A percentile compares a stretch with the other conserved stretches of the same genome.
Conservation (phyloP, 2,797 vertebrate genomes). For the Hypotaenidia okinawae region DNA sequence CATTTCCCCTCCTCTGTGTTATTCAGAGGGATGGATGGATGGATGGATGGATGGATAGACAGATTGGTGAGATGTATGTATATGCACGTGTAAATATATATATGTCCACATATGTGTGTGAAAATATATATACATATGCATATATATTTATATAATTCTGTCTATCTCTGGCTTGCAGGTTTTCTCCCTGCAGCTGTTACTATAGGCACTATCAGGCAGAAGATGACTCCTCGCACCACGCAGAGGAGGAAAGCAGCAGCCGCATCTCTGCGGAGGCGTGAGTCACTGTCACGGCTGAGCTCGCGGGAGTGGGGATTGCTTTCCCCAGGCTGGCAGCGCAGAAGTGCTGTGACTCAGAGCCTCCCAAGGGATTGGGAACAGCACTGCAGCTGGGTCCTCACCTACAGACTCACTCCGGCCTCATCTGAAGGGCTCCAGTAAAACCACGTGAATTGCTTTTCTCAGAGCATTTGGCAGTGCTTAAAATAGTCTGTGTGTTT, state of each 20-base stretch:
- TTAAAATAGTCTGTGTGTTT: background rate
- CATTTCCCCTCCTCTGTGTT: background rate
- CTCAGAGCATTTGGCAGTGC: background rate
- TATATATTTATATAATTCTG: too few relatives aligned
- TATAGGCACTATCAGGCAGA: background rate
- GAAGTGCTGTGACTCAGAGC: background rate
- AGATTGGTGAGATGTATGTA: too few relatives aligned
- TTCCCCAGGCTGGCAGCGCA: background rate
- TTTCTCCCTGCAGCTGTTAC: background rate
- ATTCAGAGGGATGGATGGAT: too few relatives aligned
- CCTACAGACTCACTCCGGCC: background rate
- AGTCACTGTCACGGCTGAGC: background rate
- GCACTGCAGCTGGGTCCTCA: background rate
- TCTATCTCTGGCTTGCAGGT: background rate
- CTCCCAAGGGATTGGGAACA: accelerated
- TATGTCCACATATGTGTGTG: accelerated
- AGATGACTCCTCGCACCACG: background rate
- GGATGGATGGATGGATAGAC: too few relatives aligned
- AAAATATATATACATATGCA: too few relatives aligned
- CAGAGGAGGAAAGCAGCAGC: background rate
- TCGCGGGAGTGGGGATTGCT: background rate
- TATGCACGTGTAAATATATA: accelerated
- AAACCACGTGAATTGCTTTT: background rate
- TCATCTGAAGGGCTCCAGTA: background rate
- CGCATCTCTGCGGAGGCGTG: background rate